Conservation (phyloP, 2,113 vertebrate species). For the Pygoscelis antarcticus region DNA sequence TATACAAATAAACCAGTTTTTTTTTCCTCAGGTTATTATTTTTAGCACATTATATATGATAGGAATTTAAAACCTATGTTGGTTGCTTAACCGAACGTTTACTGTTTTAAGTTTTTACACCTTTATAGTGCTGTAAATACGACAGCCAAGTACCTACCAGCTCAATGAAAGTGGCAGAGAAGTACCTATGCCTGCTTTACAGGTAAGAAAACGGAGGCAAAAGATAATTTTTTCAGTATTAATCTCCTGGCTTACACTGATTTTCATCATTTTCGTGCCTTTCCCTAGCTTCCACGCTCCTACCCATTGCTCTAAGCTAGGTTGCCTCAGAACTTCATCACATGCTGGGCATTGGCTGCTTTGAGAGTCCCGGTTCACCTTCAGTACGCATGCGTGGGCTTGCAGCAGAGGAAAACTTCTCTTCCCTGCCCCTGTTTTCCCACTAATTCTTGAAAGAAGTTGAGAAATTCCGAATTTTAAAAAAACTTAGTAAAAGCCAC, state of each 20-base stretch:
- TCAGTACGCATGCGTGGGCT: fast-evolving
- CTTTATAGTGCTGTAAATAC: not conserved
- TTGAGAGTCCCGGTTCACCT: not conserved
- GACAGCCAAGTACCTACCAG: not conserved
- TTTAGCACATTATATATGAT: not conserved
- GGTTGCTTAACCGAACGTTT: not conserved
- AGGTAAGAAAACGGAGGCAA: not conserved
- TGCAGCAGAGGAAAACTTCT: not conserved
- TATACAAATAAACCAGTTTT: not conserved
- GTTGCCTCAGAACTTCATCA: not conserved
- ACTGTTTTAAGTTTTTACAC: not conserved
- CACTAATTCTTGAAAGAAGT: not conserved
- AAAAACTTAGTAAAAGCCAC: not conserved
- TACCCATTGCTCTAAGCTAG: not conserved
- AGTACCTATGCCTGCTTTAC: not conserved
- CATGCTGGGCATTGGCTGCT: not conserved
- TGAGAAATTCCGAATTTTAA: not conserved
- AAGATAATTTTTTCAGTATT: not conserved
- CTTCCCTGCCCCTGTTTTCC: not conserved
- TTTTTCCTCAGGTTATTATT: not conserved
- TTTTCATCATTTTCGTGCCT: not conserved
- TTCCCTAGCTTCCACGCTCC: not conserved
- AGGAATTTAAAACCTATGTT: not conserved
- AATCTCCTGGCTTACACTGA: not conserved
- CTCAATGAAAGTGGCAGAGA: not conserved